phyloP scores from a whole-genome alignment of 2,888 invertebrate species.

The Branchellion lobata region DNA sequence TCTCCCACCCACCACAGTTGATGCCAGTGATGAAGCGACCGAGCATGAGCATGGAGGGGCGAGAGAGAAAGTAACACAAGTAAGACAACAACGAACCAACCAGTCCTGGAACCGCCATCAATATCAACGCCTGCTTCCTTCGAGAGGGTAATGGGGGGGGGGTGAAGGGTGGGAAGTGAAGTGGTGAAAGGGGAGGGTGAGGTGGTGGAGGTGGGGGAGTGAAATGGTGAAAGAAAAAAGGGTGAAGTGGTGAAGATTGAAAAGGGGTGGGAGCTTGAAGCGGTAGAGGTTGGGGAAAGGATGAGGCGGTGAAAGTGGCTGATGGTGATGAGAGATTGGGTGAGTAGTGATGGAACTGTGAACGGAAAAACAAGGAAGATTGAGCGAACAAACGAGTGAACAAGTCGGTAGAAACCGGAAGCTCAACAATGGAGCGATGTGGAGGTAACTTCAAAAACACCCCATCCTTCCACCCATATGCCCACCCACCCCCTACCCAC shows the following conservation, averaged over 20 bases:
- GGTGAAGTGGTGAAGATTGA: too few relatives aligned
- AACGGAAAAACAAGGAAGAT: not conserved
- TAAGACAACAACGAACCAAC: conserved; percentile 72
- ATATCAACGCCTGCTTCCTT: conserved; percentile 75
- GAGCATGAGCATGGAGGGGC: conserved; percentile 73
- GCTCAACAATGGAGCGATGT: too few relatives aligned
- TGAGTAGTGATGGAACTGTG: not conserved
- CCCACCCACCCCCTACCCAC: conserved; percentile 49
- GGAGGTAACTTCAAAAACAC: too few relatives aligned
- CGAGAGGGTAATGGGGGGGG: not conserved
- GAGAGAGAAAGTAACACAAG: conserved; percentile 67
- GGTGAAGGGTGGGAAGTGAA: too few relatives aligned
- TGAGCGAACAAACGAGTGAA: not conserved
- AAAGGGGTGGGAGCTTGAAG: too few relatives aligned
- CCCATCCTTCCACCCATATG: not conserved
- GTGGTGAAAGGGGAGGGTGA: not conserved
- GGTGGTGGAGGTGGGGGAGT: not conserved
- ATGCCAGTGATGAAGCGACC: conserved; percentile 78
- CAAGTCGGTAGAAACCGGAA: too few relatives aligned
- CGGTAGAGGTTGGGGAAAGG: too few relatives aligned
- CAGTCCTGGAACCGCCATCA: conserved; percentile 77
- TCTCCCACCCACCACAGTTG: conserved; percentile 69
- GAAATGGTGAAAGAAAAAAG: not conserved
- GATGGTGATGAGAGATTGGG: too few relatives aligned
- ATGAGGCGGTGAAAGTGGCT: too few relatives aligned